phyloP scores from a whole-genome alignment of 2,888 invertebrate genomes.

The Ochropacha duplaris region DNA sequence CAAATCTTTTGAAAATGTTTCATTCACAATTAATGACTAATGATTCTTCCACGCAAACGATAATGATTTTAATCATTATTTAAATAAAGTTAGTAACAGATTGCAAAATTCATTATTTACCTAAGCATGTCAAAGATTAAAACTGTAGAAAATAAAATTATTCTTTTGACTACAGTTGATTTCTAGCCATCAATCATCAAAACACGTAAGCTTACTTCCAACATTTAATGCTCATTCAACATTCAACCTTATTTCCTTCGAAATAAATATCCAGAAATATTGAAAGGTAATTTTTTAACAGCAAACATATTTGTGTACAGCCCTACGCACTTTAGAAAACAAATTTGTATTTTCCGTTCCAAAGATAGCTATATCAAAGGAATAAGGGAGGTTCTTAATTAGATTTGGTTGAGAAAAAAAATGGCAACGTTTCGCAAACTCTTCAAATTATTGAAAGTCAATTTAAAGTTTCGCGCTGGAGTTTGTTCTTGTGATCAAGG shows the following conservation, averaged over 20 bases:
- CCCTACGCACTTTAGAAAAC: background rate
- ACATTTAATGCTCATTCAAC: background rate
- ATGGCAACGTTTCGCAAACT: background rate
- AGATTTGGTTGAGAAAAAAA: background rate
- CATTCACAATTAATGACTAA: background rate
- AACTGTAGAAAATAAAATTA: background rate
- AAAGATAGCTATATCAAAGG: background rate
- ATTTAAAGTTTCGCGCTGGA: constrained; percentile 23
- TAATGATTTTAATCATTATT: constrained; percentile 2
- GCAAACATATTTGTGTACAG: background rate
- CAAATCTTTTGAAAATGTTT: background rate
- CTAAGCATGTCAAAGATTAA: background rate
- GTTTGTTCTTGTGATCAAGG: constrained; percentile 11
- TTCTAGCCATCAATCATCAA: background rate
- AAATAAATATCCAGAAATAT: background rate
- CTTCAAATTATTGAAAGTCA: constrained; percentile 24
- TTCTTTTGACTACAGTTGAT: constrained; percentile 1
- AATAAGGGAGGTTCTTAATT: background rate
- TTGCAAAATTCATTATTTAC: background rate
- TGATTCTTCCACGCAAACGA: background rate
- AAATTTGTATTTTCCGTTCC: background rate
- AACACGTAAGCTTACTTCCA: background rate
- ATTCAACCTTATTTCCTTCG: background rate
- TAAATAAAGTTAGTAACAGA: background rate
- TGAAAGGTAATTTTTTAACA: background rate